Conservation (phyloP, 2,113 vertebrate species). For the Solea solea region DNA sequence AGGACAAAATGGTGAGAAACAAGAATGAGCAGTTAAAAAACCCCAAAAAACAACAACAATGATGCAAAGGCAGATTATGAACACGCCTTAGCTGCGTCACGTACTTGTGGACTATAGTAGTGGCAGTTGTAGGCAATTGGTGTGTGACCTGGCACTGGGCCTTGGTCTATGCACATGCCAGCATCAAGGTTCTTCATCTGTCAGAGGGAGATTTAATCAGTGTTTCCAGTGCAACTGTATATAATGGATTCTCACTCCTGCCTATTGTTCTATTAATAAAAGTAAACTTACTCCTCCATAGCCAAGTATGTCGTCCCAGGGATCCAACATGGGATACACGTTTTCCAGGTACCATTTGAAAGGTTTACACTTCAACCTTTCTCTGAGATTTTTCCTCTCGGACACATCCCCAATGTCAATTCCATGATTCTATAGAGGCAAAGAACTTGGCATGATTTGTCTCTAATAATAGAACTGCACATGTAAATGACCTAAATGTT, state of each 20-base stretch:
- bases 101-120: slow-evolving; percentile 67
- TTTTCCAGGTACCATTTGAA: slow-evolving; percentile 97
- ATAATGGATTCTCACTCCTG: background rate
- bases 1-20: background rate
- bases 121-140: slow-evolving; percentile 67
- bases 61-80: no score
- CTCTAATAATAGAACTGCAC: background rate
- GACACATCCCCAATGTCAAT: slow-evolving; percentile 92
- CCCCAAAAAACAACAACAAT: background rate
- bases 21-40: background rate
- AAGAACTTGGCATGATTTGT: background rate
- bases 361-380: slow-evolving; percentile 90
- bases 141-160: slow-evolving; percentile 69
- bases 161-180: slow-evolving; percentile 71
- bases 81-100: slow-evolving; percentile 1
- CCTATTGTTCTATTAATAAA: background rate
- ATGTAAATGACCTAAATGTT: no score
- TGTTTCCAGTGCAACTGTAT: background rate
- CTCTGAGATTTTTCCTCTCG: slow-evolving; percentile 87
- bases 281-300: slow-evolving; percentile 72
- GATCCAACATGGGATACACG: slow-evolving; percentile 87
- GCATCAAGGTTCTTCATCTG: slow-evolving; percentile 65
- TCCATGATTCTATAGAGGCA: slow-evolving; percentile 85
- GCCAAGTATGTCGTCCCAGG: slow-evolving; percentile 42
- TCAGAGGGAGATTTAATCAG: background rate